A percentile compares a stretch with the other conserved stretches of the same genome.
Conservation (phyloP, 2,113 vertebrate genomes). For the Alethe diademata region DNA sequence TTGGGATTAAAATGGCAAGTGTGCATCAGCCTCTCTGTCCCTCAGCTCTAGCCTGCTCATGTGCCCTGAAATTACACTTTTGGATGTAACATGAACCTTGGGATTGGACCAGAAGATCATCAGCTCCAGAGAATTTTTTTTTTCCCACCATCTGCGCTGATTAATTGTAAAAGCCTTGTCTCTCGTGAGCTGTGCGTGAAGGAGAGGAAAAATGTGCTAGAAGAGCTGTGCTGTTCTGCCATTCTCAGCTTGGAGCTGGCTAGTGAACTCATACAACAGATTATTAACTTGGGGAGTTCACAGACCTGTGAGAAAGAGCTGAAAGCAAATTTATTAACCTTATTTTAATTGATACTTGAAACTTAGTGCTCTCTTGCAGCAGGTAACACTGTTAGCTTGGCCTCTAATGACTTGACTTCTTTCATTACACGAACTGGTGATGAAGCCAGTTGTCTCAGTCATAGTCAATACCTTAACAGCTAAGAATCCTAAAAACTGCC, state of each 20-base stretch:
- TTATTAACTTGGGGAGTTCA: background rate
- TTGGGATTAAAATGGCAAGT: background rate
- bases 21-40: background rate
- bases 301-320: background rate
- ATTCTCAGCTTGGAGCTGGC: background rate
- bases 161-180: background rate
- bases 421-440: background rate
- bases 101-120: background rate
- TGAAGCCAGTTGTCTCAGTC: background rate
- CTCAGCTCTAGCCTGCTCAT: background rate
- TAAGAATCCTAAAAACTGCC: background rate
- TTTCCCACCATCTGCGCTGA: too few relatives aligned
- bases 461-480: background rate
- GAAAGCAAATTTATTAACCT: background rate
- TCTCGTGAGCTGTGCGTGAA: accelerated
- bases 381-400: background rate
- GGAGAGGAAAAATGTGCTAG: background rate
- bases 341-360: background rate
- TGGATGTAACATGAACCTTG: background rate
- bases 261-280: background rate
- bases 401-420: background rate
- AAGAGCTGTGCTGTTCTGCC: background rate
- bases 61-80: background rate
- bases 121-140: background rate
- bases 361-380: background rate